phyloP scores from a whole-genome alignment of 2,797 vertebrate genomes.

The Erethizon dorsatum region DNA sequence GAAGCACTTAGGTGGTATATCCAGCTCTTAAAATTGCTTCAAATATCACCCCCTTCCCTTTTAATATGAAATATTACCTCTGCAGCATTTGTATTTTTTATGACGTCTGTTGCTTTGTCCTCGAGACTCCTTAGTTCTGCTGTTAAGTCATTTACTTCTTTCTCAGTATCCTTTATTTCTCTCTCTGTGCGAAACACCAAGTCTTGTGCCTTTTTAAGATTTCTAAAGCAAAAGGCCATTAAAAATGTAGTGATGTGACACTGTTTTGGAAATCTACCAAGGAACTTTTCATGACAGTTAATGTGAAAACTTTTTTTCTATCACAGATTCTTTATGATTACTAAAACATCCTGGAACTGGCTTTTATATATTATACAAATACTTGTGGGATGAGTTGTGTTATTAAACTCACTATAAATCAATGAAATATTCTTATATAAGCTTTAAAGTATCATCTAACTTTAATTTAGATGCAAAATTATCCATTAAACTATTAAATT shows the following conservation, averaged over 20 bases:
- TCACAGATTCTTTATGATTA: constrained; percentile 24
- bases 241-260: constrained; percentile 40
- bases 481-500: neutral
- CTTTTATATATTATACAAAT: constrained; percentile 41
- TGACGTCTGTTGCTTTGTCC: constrained; percentile 93
- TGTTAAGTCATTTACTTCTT: constrained; percentile 90
- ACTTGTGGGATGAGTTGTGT: neutral
- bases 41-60: neutral
- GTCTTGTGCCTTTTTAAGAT: constrained; percentile 96
- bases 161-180: constrained; percentile 93
- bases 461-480: neutral
- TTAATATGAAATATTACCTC: constrained; percentile 89
- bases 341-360: neutral
- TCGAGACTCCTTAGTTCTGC: constrained; percentile 93
- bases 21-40: neutral
- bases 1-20: neutral
- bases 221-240: constrained; percentile 89
- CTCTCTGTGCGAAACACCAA: constrained; percentile 90
- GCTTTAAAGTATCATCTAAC: neutral
- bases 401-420: constrained; percentile 49
- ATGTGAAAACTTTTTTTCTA: neutral
- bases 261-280: constrained; percentile 31
- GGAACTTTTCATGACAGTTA: neutral
- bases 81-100: constrained; percentile 93
- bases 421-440: constrained; percentile 33